phyloP scores from a whole-genome alignment of 2,888 invertebrate genomes.

The Tubiluchus corallicola region DNA sequence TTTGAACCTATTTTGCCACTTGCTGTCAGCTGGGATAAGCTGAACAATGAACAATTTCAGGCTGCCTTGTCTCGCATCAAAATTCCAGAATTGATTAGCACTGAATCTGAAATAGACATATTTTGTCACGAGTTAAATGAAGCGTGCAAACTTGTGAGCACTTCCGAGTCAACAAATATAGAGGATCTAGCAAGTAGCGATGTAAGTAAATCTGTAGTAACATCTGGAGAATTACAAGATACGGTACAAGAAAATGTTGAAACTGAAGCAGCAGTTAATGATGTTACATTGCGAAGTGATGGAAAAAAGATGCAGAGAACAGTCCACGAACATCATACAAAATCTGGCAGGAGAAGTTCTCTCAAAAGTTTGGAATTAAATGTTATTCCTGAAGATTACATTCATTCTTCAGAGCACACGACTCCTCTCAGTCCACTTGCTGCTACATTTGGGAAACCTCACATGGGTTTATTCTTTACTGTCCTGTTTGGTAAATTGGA shows the following conservation, averaged over 20 bases:
- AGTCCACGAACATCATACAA: too few relatives aligned
- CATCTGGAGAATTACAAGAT: not conserved
- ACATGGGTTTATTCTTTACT: slow-evolving; percentile 51
- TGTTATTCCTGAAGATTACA: not conserved
- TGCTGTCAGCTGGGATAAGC: not conserved
- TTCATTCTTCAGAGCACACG: too few relatives aligned
- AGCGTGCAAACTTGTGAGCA: slow-evolving; percentile 4
- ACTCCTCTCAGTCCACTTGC: not conserved
- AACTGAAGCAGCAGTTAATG: too few relatives aligned
- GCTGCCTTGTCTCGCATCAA: not conserved
- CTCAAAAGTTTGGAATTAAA: not conserved
- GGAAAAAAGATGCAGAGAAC: not conserved
- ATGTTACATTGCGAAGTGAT: too few relatives aligned
- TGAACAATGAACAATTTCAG: not conserved
- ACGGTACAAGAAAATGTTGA: not conserved
- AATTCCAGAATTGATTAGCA: not conserved
- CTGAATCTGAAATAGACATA: slow-evolving; percentile 10
- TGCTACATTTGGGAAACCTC: slow-evolving; percentile 15
- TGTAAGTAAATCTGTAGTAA: not conserved
- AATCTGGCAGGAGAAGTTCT: too few relatives aligned
- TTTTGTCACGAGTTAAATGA: slow-evolving; percentile 11
- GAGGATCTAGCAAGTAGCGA: not conserved
- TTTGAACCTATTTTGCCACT: not conserved
- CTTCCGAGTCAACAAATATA: not conserved
- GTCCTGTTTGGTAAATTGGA: slow-evolving; percentile 60